Evolutionary conservation across 2,113 vertebrate genomes (phyloP).

Genomic region (Otolemur garnettii): DNA sequence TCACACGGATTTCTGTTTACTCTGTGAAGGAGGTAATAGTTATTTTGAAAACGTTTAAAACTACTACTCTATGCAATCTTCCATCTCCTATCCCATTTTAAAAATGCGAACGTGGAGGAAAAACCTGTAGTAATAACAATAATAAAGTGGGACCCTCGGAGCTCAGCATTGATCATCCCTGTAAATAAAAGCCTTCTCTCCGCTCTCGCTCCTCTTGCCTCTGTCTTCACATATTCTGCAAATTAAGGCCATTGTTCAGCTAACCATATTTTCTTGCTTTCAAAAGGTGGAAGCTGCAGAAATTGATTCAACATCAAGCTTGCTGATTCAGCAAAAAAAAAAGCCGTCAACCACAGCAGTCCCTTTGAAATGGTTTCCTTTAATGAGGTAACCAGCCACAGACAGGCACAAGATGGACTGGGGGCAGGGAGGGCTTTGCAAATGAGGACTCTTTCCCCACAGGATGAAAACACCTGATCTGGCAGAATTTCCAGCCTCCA

Average conservation of each 20-base stretch:
- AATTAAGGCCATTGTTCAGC: conserved; percentile 59
- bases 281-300: conserved; percentile 67
- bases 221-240: neutral
- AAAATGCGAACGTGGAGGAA: neutral
- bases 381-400: conserved; percentile 69
- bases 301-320: conserved; percentile 73
- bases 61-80: neutral
- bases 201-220: neutral
- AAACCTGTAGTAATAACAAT: neutral
- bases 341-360: neutral
- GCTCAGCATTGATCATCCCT: neutral
- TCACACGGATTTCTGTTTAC: too few relatives aligned
- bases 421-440: conserved; percentile 26
- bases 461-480: conserved; percentile 56
- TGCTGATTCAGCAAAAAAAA: conserved; percentile 80
- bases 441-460: neutral
- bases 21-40: neutral
- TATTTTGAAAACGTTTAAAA: neutral
- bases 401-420: neutral
- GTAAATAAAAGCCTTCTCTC: neutral
- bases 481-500: conserved; percentile 32
- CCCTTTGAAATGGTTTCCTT: conserved; percentile 75
- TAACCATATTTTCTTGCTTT: conserved; percentile 74
- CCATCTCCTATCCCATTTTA: neutral
- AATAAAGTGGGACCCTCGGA: accelerated